Conservation (phyloP, 2,888 invertebrate species). For the Beris chalybata region DNA sequence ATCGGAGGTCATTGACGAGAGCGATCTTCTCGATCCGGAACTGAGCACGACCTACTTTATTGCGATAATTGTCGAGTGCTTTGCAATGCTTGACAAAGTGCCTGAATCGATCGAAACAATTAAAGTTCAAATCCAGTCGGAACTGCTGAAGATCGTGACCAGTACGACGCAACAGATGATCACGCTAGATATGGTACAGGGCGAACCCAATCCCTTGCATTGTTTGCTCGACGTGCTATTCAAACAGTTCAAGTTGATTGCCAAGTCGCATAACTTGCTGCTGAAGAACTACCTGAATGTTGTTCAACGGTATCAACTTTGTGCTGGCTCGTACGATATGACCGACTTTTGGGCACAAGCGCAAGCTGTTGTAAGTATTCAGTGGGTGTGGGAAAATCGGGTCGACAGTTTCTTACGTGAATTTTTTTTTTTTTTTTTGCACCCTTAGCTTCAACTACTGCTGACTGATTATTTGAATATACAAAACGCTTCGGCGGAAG, state of each 20-base stretch:
- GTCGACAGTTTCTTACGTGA: not conserved
- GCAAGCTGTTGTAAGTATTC: conserved; percentile 75
- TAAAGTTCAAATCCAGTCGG: conserved; percentile 80
- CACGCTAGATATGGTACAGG: conserved; percentile 55
- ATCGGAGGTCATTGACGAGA: conserved; percentile 62
- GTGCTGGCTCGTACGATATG: conserved; percentile 66
- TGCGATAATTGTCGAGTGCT: conserved; percentile 80
- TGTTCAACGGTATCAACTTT: conserved; percentile 61
- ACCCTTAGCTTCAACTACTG: conserved; percentile 72
- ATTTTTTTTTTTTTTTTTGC: conserved; percentile 43
- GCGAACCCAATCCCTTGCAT: conserved; percentile 55
- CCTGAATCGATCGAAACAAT: conserved; percentile 84
- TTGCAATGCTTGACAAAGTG: conserved; percentile 79
- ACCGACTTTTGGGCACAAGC: conserved; percentile 88
- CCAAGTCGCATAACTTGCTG: conserved; percentile 73
- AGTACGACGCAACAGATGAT: conserved; percentile 77
- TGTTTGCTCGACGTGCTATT: conserved; percentile 75
- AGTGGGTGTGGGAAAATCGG: not conserved
- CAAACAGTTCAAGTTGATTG: conserved; percentile 80
- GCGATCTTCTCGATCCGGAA: conserved; percentile 63
- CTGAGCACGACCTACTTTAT: conserved; percentile 70
- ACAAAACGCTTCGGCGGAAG: conserved; percentile 69
- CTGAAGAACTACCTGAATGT: conserved; percentile 67
- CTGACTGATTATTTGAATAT: conserved; percentile 87
- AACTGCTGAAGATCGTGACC: conserved; percentile 77